Evolutionary conservation across 2,888 invertebrate genomes (phyloP).

Genomic region (Andrena flavipes): DNA sequence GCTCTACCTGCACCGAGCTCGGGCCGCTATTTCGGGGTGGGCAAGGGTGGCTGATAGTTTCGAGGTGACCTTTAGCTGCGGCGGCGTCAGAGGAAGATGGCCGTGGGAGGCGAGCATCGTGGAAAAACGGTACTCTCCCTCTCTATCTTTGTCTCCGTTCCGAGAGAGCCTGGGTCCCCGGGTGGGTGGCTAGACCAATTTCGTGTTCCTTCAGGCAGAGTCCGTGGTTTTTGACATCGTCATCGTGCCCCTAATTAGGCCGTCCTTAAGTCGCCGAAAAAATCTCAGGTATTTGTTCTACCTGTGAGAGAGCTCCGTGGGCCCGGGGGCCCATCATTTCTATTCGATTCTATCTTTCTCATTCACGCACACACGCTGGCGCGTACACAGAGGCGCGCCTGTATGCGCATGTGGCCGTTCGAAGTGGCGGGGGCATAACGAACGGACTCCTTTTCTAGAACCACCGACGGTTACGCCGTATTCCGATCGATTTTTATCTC

Average conservation of each 20-base stretch:
- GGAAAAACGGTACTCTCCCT: conserved; percentile 60
- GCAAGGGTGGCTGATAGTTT: conserved; percentile 51
- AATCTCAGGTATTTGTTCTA: conserved; percentile 77
- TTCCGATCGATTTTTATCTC: conserved; percentile 33
- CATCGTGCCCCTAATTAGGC: conserved; percentile 78
- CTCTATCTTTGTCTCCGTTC: conserved; percentile 17
- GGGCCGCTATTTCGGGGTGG: conserved; percentile 40
- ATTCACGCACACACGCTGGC: conserved; percentile 52
- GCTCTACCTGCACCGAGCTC: conserved; percentile 51
- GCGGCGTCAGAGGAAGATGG: not conserved
- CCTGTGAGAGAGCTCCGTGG: conserved; percentile 65
- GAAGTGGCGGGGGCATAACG: conserved; percentile 25
- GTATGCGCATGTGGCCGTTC: not conserved
- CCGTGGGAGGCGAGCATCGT: conserved; percentile 8
- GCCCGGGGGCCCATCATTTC: conserved; percentile 29
- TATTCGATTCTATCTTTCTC: conserved; percentile 50
- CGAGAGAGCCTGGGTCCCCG: conserved; percentile 9
- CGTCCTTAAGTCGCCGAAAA: conserved; percentile 72
- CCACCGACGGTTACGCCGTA: conserved; percentile 34
- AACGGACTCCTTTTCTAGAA: conserved; percentile 42
- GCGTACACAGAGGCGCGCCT: too few species aligned
- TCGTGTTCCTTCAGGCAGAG: conserved; percentile 62
- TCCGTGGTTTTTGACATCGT: conserved; percentile 76
- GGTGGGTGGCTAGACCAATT: conserved; percentile 71
- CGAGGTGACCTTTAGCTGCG: conserved; percentile 59